phyloP scores from a whole-genome alignment of 2,113 vertebrate species.

The Procavia capensis region DNA sequence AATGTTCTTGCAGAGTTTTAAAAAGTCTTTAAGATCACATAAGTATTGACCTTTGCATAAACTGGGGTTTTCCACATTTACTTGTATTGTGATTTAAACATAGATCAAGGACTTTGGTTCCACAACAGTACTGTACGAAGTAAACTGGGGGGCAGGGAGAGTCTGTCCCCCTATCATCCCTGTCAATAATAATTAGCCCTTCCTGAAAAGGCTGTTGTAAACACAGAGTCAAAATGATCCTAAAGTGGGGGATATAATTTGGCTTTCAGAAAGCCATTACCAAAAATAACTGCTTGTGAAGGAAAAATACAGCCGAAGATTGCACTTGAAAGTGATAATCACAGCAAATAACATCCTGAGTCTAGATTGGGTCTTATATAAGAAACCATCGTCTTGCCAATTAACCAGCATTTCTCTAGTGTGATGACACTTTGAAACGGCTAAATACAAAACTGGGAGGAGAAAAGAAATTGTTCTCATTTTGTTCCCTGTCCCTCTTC shows the following conservation, averaged over 20 bases:
- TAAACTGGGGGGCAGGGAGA: slow-evolving; percentile 24
- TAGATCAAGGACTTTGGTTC: slow-evolving; percentile 25
- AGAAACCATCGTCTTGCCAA: slow-evolving; percentile 59
- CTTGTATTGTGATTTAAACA: slow-evolving; percentile 53
- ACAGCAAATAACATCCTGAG: neutral
- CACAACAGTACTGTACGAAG: neutral
- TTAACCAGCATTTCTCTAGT: slow-evolving; percentile 65
- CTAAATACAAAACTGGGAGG: slow-evolving; percentile 47
- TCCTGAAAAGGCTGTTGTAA: slow-evolving; percentile 66
- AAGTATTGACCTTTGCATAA: slow-evolving; percentile 21
- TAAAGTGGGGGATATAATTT: slow-evolving; percentile 74
- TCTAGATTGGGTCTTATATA: slow-evolving; percentile 8
- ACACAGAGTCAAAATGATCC: slow-evolving; percentile 64
- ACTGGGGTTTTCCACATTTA: neutral
- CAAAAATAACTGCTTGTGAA: slow-evolving; percentile 65
- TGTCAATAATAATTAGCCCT: slow-evolving; percentile 78
- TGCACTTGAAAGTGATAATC: slow-evolving; percentile 53
- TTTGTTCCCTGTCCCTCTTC: neutral
- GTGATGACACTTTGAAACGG: slow-evolving; percentile 60
- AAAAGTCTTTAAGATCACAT: neutral
- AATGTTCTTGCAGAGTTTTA: neutral
- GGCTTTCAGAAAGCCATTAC: slow-evolving; percentile 73
- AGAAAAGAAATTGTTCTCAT: neutral
- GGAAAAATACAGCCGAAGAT: slow-evolving; percentile 59
- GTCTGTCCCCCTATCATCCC: slow-evolving; percentile 49